Base-by-base conservation (phyloP, 2,113 vertebrate species). In the Felis chaus region DNA sequence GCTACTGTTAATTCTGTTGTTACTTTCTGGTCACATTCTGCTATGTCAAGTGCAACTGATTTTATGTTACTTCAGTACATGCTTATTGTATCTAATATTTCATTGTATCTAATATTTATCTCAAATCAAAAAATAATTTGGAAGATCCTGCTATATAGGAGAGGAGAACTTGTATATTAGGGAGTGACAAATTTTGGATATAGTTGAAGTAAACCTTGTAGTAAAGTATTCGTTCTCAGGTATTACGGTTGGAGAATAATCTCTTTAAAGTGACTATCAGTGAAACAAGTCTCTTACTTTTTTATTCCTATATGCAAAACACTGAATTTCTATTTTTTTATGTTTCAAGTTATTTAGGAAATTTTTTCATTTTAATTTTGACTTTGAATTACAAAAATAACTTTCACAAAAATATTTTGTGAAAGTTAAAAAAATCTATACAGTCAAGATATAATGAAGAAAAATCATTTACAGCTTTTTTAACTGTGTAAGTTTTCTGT, bases 161-260 rank as follows among this genome's bases (percentile, higher is more conserved):
- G 57, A 61, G 14, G 82, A 95, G 27, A 94, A n/a, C 57, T 45
- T 50, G 7, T 48, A 29, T 73, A 29, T 33, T 36, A 83, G 48
- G 55, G 23, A 88, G 48, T 66, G 21, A 91, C 50, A 83, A 80
- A 27, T 83, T 78, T 82, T 68, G 33, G 61, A 36, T 82, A 15
- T 63, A 36, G 33, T 65, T 41, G 21, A 94, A 74, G 39, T 85
- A 36, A 84, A 84, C 39, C 50, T 85, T 90, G 27, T 63, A 91
- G 33, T 87, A 74, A 69, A 33, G 1, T 91, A 48, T 61, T 93
- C 48, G 27, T 78, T 96, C 25, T 78, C 5, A 31, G 27, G 3
- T 57, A 88, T 65, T 87, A 78, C 55, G 83, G n/a, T 96, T 83
- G 50, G 41, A 88, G 41, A 95, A 78, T 73, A 84, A 73, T 66